phyloP scores from a whole-genome alignment of 1,140 invertebrate species.

The Phthorimaea operculella region DNA sequence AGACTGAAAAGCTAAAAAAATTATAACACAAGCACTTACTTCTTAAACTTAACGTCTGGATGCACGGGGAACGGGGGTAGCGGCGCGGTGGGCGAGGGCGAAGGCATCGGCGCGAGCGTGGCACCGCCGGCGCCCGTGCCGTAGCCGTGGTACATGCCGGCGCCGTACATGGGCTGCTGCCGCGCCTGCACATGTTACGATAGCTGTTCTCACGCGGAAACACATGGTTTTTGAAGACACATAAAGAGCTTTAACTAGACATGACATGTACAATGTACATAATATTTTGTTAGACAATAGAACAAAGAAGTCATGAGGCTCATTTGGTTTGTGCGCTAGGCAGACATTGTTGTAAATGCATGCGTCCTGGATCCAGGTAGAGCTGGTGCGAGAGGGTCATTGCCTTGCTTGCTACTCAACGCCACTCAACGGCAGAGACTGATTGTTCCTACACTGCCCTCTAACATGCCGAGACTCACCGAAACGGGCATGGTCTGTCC shows the following conservation, averaged over 20 bases:
- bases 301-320: no score
- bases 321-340: no score
- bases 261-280: no score
- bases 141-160: conserved; percentile 64
- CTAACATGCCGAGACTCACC: conserved; percentile 23
- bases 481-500: conserved; percentile 47
- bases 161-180: conserved; percentile 54
- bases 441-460: no score
- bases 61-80: conserved; percentile 76
- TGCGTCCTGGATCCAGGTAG: no score
- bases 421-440: no score
- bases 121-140: conserved; percentile 34
- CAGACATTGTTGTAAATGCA: no score
- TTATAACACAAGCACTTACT: conserved; percentile 52
- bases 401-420: no score
- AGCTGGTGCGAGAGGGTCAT: no score
- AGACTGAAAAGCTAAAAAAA: no score
- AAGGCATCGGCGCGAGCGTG: conserved; percentile 51
- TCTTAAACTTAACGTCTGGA: conserved; percentile 91
- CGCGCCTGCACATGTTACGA: conserved; percentile 38
- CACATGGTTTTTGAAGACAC: neutral
- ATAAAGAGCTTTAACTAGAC: no score
- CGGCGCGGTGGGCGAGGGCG: conserved; percentile 50
- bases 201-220: conserved; percentile 10
- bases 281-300: no score